A percentile compares a stretch with the other conserved stretches of the same genome.
phyloP scores from a whole-genome alignment of 2,113 vertebrate genomes.

The Actinemys pallida region DNA sequence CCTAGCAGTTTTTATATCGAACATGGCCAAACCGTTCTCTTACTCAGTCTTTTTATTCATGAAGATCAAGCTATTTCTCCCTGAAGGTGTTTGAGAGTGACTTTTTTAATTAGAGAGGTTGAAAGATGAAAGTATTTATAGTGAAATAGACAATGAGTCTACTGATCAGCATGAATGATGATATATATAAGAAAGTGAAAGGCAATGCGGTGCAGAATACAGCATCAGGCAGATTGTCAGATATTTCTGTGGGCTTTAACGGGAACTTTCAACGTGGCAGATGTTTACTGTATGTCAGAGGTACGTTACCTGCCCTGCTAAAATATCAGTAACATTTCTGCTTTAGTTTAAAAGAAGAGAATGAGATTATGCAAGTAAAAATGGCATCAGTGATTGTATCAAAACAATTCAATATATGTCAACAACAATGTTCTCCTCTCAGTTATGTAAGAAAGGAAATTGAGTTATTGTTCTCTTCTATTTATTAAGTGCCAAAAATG shows the following conservation, averaged over 20 bases:
- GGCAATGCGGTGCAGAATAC: background rate
- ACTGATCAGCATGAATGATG: background rate
- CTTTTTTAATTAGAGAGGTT: background rate
- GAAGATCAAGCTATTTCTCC: background rate
- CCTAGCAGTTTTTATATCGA: background rate
- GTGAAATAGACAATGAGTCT: background rate
- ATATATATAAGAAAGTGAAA: background rate
- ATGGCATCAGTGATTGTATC: background rate
- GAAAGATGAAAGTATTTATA: background rate
- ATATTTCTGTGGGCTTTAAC: background rate
- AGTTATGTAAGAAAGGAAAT: background rate
- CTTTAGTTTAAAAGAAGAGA: background rate
- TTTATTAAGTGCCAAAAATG: background rate
- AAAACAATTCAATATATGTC: background rate
- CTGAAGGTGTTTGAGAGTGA: background rate
- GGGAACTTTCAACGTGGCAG: background rate
- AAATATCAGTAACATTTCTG: background rate
- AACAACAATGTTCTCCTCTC: background rate
- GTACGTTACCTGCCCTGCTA: background rate
- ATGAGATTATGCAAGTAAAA: conserved; percentile 1
- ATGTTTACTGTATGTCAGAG: background rate
- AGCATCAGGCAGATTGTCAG: background rate
- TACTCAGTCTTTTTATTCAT: background rate
- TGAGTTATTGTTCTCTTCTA: background rate
- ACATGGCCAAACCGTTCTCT: background rate